Percentiles rank a stretch among this genome's conserved stretches.
phyloP scores from a whole-genome alignment of 2,888 invertebrate genomes.

The Cremastinae sp. region DNA sequence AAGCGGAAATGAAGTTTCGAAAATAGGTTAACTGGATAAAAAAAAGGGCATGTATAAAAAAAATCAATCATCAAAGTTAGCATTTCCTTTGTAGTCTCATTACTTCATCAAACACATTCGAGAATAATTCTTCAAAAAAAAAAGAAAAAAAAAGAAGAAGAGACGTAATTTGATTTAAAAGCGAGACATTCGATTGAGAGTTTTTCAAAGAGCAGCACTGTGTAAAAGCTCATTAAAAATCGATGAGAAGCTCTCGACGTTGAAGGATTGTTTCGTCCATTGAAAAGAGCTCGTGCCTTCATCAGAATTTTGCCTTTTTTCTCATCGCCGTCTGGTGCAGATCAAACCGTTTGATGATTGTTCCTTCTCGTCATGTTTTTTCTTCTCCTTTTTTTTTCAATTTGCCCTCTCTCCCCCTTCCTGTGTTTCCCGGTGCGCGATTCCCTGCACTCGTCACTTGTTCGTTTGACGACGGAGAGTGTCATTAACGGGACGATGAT shows the following conservation, averaged over 20 bases:
- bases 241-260: neutral
- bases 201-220: conserved; percentile 4
- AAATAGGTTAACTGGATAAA: too few relatives aligned
- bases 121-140: too few relatives aligned
- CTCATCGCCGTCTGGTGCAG: conserved; percentile 3
- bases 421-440: conserved; percentile 9
- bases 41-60: too few relatives aligned
- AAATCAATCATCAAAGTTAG: too few relatives aligned
- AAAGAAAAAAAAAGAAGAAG: too few relatives aligned
- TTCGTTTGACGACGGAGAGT: conserved; percentile 56
- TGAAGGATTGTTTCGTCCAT: neutral
- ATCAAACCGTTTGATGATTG: conserved; percentile 28
- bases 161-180: conserved; percentile 58
- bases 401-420: conserved; percentile 17
- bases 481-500: conserved; percentile 76
- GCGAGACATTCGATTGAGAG: too few relatives aligned
- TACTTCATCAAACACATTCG: too few relatives aligned
- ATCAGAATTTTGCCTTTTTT: conserved; percentile 2
- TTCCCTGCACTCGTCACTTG: conserved; percentile 40
- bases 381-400: conserved; percentile 42
- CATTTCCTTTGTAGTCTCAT: too few relatives aligned
- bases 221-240: conserved; percentile 18
- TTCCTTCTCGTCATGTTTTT: conserved; percentile 34
- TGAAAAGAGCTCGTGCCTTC: neutral
- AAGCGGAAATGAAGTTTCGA: too few relatives aligned